Evolutionary conservation across 2,888 invertebrate genomes (phyloP).

Genomic region (Bombyx huttoni): DNA sequence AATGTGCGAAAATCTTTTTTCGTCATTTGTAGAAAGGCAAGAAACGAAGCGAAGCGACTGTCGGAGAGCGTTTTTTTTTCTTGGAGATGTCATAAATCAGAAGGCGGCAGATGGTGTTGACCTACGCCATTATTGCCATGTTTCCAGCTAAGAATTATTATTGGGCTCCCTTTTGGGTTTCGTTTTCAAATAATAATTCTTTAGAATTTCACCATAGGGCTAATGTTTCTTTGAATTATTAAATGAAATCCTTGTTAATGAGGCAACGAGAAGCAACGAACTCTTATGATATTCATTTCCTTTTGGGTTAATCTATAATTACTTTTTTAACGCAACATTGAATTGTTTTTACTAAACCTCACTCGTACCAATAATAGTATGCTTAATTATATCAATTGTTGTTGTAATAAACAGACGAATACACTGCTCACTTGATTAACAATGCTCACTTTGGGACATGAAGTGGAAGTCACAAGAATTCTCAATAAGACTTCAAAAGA

Average conservation of each 20-base stretch:
- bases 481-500: no score
- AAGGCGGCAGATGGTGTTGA: slow-evolving; percentile 61
- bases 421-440: no score
- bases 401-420: no score
- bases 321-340: no score
- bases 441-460: no score
- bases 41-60: slow-evolving; percentile 34
- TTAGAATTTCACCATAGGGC: slow-evolving; percentile 13
- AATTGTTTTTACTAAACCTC: no score
- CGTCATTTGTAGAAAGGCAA: slow-evolving; percentile 39
- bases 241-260: not conserved
- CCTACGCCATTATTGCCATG: slow-evolving; percentile 61
- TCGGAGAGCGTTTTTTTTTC: slow-evolving; percentile 38
- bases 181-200: slow-evolving; percentile 31
- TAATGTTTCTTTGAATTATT: slow-evolving; percentile 4
- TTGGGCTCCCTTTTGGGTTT: slow-evolving; percentile 31
- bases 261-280: not conserved
- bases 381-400: no score
- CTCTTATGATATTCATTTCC: no score
- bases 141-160: slow-evolving; percentile 56
- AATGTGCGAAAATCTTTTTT: slow-evolving; percentile 47
- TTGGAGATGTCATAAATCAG: slow-evolving; percentile 59
- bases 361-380: no score
- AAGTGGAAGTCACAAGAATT: no score
- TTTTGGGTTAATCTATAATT: no score